phyloP scores from a whole-genome alignment of 2,888 invertebrate species.

The Lithophane ornitopus region DNA sequence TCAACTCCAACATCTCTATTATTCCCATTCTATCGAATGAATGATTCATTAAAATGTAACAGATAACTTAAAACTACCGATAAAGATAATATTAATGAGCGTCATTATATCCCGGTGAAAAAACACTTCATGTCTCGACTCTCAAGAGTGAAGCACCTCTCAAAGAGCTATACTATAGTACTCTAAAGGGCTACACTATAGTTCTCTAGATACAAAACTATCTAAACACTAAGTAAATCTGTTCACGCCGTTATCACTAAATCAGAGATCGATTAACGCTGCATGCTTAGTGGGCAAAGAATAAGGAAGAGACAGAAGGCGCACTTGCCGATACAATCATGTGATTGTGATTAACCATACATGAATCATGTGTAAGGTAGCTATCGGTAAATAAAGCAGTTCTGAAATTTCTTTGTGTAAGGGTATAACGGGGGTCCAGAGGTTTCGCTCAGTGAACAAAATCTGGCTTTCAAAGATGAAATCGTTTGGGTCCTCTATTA shows the following conservation, averaged over 20 bases:
- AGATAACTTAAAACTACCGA: not conserved
- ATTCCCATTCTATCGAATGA: not conserved
- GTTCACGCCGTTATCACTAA: conserved; percentile 70
- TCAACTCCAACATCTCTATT: not conserved
- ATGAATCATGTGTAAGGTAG: not conserved
- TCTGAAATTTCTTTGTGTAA: not conserved
- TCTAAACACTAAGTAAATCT: conserved; percentile 44
- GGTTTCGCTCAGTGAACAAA: too few species aligned
- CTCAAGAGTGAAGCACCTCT: conserved; percentile 14
- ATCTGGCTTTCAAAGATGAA: not conserved
- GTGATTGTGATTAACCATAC: not conserved
- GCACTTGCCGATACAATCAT: not conserved
- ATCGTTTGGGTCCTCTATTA: not conserved
- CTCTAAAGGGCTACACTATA: not conserved
- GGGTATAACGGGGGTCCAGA: too few species aligned
- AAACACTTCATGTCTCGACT: not conserved
- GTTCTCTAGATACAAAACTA: conserved; percentile 9
- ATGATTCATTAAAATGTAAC: not conserved
- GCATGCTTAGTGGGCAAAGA: conserved; percentile 39
- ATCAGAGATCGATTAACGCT: conserved; percentile 76
- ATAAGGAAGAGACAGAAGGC: conserved; percentile 37
- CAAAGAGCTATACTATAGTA: not conserved
- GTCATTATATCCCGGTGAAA: too few species aligned
- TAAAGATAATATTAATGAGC: not conserved
- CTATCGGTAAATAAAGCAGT: not conserved